Conservation (phyloP, 2,888 invertebrate genomes). For the Pandemis heparana region DNA sequence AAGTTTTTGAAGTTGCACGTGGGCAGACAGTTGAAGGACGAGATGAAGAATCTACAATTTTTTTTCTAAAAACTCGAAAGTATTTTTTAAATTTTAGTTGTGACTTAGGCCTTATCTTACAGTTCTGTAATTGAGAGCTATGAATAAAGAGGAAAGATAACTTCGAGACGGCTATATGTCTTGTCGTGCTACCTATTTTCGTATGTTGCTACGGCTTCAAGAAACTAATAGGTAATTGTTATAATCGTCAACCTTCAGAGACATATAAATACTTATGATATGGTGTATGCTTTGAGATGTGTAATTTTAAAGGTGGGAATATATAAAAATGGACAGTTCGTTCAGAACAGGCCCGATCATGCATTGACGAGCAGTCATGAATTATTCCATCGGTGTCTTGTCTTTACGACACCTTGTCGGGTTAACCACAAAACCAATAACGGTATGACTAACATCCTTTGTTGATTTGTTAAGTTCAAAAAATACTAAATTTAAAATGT, state of each 20-base stretch:
- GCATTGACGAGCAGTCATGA: too few relatives aligned
- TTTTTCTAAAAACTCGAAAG: neutral
- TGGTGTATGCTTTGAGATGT: too few relatives aligned
- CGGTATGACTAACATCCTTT: neutral
- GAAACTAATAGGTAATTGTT: too few relatives aligned
- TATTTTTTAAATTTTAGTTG: too few relatives aligned
- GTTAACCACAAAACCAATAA: neutral
- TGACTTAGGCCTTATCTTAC: too few relatives aligned
- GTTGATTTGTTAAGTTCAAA: neutral
- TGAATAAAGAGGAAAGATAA: too few relatives aligned
- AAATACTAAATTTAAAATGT: neutral
- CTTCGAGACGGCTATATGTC: too few relatives aligned
- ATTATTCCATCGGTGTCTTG: neutral
- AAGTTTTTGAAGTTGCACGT: constrained; percentile 11
- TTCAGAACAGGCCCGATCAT: neutral
- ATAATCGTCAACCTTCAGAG: too few relatives aligned
- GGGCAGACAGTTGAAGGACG: neutral
- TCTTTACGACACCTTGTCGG: neutral
- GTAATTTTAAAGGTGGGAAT: neutral
- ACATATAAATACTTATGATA: too few relatives aligned
- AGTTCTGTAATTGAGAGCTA: too few relatives aligned
- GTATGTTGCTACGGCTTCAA: too few relatives aligned
- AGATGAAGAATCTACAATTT: neutral
- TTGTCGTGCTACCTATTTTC: too few relatives aligned
- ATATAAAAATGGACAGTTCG: neutral